A percentile compares a stretch with the other conserved stretches of the same genome.
Evolutionary conservation across 2,797 vertebrate genomes (phyloP).

Genomic region (Lutjanus campechanus): DNA sequence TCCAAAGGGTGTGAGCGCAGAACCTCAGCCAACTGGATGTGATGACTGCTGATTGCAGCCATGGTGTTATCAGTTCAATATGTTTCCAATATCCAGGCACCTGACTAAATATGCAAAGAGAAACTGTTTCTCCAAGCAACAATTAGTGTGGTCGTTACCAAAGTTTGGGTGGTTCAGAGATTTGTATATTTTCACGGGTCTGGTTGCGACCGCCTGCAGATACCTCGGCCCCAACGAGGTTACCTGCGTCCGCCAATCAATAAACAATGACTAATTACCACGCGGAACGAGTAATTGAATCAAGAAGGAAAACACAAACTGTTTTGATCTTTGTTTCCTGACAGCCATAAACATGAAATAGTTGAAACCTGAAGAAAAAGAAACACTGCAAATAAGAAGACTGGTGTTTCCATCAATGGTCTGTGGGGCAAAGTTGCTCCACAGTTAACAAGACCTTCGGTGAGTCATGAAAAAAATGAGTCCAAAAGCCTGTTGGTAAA

Average conservation of each 20-base stretch:
- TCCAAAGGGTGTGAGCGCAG: constrained; percentile 3
- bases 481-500: constrained; percentile 28
- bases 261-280: constrained; percentile 63
- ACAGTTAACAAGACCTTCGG: constrained; percentile 15
- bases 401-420: constrained; percentile 45
- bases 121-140: constrained; percentile 42
- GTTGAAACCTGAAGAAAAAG: constrained; percentile 8
- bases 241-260: constrained; percentile 56
- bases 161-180: constrained; percentile 20
- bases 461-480: constrained; percentile 3
- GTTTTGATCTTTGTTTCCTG: constrained; percentile 41
- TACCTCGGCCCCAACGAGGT: constrained; percentile 16
- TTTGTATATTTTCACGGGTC: constrained; percentile 72
- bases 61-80: constrained; percentile 56
- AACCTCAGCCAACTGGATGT: constrained; percentile 34
- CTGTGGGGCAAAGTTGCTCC: constrained; percentile 2
- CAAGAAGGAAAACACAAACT: constrained; percentile 32
- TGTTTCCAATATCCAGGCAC: constrained; percentile 60
- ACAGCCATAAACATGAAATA: constrained; percentile 15
- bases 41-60: constrained; percentile 44
- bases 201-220: constrained; percentile 34
- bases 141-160: constrained; percentile 42
- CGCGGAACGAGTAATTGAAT: constrained; percentile 31
- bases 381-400: constrained; percentile 25
- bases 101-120: constrained; percentile 52